Evolutionary conservation across 2,113 vertebrate genomes (phyloP), one percentile per base, ranked within the genome.

Genomic region (Scytalopus superciliaris): DNA sequence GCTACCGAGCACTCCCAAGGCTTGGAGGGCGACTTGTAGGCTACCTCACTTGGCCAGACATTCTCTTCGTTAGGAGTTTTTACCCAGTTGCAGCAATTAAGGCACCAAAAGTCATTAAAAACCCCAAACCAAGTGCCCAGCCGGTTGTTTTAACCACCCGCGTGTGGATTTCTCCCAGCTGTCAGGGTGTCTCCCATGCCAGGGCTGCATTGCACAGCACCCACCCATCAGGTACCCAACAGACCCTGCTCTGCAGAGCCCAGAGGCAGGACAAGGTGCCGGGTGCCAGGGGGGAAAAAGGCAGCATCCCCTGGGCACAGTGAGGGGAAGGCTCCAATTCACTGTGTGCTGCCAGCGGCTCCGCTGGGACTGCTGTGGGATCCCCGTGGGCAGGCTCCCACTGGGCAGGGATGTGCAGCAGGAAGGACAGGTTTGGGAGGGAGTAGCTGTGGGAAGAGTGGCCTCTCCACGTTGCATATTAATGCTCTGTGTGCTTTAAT

Each of bases 401-500:
- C 31, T 88, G 90, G 96, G 96, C 90, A 91, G 96, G 95, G 95
- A 96, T 93, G 95, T 4, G 19, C 90, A 96, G 96, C 96, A 96
- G 93, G 96, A 97, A 94, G 90, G 96, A 95, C 96, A 93, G 95
- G 96, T 97, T 97, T 96, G 92, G 87, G 92, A 96, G 82, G 96
- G 96, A 96, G 95, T 49, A 87, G 81, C 95, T 95, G 95, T 97
- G 96, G 92, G 95, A 97, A 97, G 92, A 95, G 93, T 94, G 93
- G 96, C 96, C 95, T 96, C 92, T 93, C 87, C 70, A 49, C 2
- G 19, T 87, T 95, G 92, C 93, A 93, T 94, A 84, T 95, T 95
- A 96, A 97, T 47, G 56, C 84, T 84, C 81, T 2, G 14, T 25
- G 19, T 21, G 90, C 78, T 96, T 91, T 97, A 91, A 96, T 97